These are phyloP conservation scores for Hyposoter didymator DNA, from an alignment of 2,888 invertebrate species.

Conservation along the genomic window DNA sequence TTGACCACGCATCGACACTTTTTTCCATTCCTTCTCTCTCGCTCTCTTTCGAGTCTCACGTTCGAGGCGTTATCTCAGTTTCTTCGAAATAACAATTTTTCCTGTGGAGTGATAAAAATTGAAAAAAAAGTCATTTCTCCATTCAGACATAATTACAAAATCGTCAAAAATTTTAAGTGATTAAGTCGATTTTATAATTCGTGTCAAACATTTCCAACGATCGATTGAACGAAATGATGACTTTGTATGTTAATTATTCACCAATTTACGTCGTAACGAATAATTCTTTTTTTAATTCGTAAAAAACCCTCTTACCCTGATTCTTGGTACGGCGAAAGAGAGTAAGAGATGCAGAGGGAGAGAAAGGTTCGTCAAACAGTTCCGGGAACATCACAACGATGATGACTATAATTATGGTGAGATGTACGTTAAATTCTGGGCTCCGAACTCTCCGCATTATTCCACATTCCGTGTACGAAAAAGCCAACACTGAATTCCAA, in stretches of 20 bases:
- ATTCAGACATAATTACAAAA: background rate
- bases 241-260: background rate
- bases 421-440: slow-evolving; percentile 24
- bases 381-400: slow-evolving; percentile 76
- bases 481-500: slow-evolving; percentile 61
- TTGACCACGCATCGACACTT: slow-evolving; percentile 33
- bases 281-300: background rate
- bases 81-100: slow-evolving; percentile 35
- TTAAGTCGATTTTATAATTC: background rate
- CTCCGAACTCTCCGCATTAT: slow-evolving; percentile 29
- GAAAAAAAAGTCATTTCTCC: background rate
- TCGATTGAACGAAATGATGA: background rate
- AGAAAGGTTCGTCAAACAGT: slow-evolving; percentile 72
- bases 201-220: background rate
- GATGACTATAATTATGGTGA: slow-evolving; percentile 77
- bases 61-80: slow-evolving; percentile 60
- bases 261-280: background rate
- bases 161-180: background rate
- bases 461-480: slow-evolving; percentile 40
- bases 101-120: slow-evolving; percentile 5
- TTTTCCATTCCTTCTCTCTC: slow-evolving; percentile 67
- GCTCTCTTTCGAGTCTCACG: slow-evolving; percentile 63
- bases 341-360: slow-evolving; percentile 16
- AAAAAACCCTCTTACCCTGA: slow-evolving; percentile 71
- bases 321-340: slow-evolving; percentile 61